These are phyloP conservation scores for Drosophila nr. perissopoda DNA, from an alignment of 2,888 invertebrate species.

Conservation along the genomic window DNA sequence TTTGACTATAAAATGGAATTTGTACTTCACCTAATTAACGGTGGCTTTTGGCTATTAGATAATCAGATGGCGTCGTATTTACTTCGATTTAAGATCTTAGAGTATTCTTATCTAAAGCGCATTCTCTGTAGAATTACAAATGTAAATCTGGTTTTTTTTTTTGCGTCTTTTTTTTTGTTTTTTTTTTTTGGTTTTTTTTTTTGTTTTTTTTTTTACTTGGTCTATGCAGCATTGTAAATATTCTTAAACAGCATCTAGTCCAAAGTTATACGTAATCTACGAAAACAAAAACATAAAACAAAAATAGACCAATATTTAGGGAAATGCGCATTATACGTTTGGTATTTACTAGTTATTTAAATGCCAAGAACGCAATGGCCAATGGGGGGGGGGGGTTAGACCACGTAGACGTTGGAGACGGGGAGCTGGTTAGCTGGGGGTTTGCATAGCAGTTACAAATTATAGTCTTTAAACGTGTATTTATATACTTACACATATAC, in stretches of 20 bases:
- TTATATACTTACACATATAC: slow-evolving; percentile 22
- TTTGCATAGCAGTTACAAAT: slow-evolving; percentile 11
- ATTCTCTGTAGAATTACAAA: slow-evolving; percentile 9
- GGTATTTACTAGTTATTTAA: slow-evolving; percentile 48
- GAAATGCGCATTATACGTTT: slow-evolving; percentile 23
- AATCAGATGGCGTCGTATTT: slow-evolving; percentile 69
- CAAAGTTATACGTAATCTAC: slow-evolving; percentile 64
- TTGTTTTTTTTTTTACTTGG: slow-evolving; percentile 11
- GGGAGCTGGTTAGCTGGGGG: not conserved
- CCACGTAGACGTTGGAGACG: not conserved
- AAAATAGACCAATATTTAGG: slow-evolving; percentile 17
- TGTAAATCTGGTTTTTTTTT: slow-evolving; percentile 4
- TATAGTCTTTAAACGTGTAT: slow-evolving; percentile 40
- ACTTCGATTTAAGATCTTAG: slow-evolving; percentile 57
- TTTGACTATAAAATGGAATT: slow-evolving; percentile 28
- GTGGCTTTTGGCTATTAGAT: slow-evolving; percentile 31
- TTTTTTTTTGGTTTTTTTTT: too few species aligned
- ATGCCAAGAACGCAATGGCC: slow-evolving; percentile 26
- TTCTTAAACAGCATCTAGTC: slow-evolving; percentile 76
- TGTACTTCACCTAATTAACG: slow-evolving; percentile 46
- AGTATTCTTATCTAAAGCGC: slow-evolving; percentile 62
- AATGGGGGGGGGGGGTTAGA: not conserved
- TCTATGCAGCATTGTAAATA: slow-evolving; percentile 63
- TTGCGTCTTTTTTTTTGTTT: slow-evolving; percentile 1
- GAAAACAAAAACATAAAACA: not conserved